phyloP scores from a whole-genome alignment of 2,113 vertebrate species.

The Odobenus rosmarus region DNA sequence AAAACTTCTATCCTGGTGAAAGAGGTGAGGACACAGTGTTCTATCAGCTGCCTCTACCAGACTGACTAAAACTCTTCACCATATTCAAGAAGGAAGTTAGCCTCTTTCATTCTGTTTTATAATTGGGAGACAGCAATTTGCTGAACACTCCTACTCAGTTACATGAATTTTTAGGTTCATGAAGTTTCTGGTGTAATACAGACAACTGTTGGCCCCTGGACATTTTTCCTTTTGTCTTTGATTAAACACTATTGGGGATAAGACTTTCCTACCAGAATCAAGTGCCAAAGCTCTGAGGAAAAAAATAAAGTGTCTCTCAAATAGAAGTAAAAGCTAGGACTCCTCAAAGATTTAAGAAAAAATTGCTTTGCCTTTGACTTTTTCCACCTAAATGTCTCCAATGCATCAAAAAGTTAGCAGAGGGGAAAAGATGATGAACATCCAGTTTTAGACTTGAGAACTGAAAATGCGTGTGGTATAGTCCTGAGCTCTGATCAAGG shows the following conservation, averaged over 20 bases:
- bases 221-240: neutral
- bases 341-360: neutral
- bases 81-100: neutral
- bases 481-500: neutral
- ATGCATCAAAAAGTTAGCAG: neutral
- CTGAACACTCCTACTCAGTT: neutral
- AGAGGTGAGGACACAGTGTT: neutral
- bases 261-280: neutral
- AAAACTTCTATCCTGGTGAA: neutral
- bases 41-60: neutral
- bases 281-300: neutral
- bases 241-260: neutral
- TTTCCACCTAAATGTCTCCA: slow-evolving; percentile 25
- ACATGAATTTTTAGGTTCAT: neutral
- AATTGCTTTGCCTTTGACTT: neutral
- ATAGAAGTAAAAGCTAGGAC: neutral
- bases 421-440: neutral
- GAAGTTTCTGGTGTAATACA: neutral
- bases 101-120: neutral
- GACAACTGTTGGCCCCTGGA: neutral
- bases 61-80: neutral
- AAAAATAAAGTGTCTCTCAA: slow-evolving; percentile 17
- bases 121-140: neutral
- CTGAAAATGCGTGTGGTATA: neutral
- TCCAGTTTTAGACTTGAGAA: neutral